Conservation (phyloP, 30 jellyfish, hydroid and myxozoan genomes). For the Aurelia sp. region DNA sequence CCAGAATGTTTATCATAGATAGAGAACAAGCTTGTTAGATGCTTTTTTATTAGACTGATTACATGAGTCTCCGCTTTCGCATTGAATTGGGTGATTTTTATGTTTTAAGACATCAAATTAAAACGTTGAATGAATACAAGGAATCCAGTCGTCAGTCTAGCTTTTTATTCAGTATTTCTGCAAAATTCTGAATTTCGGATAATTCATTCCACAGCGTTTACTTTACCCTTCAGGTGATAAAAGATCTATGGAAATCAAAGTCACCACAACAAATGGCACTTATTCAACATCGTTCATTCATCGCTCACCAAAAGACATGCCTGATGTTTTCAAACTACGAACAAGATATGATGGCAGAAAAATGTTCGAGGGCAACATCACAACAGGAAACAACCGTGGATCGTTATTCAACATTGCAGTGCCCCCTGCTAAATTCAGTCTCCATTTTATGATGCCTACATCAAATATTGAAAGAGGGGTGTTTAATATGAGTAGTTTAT, state of each 20-base stretch:
- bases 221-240: neutral
- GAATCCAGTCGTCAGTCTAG: too few relatives aligned
- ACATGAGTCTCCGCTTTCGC: too few relatives aligned
- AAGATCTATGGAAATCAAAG: conserved; percentile 2
- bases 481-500: neutral
- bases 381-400: neutral
- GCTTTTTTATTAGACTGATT: too few relatives aligned
- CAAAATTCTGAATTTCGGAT: too few relatives aligned
- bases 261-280: neutral
- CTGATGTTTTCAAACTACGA: neutral
- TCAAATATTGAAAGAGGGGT: neutral
- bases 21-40: too few relatives aligned
- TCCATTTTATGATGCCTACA: neutral
- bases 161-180: too few relatives aligned
- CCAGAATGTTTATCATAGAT: too few relatives aligned
- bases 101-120: too few relatives aligned
- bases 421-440: neutral
- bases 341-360: neutral
- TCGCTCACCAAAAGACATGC: neutral
- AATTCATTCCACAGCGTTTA: too few relatives aligned
- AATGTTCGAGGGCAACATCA: neutral
- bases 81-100: too few relatives aligned
- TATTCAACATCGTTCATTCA: neutral
- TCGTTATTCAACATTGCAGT: neutral
- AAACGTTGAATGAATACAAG: too few relatives aligned